These are phyloP conservation scores for Lacerta viridis DNA, from an alignment of 2,797 vertebrate genomes.

Conservation along the genomic window DNA sequence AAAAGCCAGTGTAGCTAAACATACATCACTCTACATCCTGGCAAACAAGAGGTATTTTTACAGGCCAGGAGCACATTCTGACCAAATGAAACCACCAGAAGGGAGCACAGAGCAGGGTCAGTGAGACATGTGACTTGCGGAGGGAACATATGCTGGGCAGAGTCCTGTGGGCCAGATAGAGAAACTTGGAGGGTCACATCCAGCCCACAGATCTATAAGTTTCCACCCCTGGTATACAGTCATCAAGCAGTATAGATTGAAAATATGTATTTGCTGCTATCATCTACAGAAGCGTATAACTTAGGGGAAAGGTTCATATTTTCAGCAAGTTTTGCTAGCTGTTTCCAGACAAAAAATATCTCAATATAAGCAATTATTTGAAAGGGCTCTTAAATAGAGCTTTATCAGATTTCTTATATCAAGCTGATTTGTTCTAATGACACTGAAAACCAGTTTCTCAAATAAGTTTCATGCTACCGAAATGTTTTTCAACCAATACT, in stretches of 20 bases:
- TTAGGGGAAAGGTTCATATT: background rate
- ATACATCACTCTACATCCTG: too few relatives aligned
- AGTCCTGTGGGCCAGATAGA: too few relatives aligned
- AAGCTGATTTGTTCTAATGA: slow-evolving; percentile 44
- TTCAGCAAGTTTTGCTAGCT: background rate
- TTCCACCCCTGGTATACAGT: background rate
- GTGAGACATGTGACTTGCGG: too few relatives aligned
- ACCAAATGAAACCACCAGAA: too few relatives aligned
- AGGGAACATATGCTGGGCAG: too few relatives aligned
- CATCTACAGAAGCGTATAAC: background rate
- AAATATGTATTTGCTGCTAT: too few relatives aligned
- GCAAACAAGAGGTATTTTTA: too few relatives aligned
- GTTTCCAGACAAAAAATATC: background rate
- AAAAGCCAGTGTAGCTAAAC: too few relatives aligned
- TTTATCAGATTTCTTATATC: slow-evolving; percentile 42
- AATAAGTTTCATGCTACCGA: slow-evolving; percentile 45
- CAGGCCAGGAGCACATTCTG: too few relatives aligned
- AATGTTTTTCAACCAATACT: slow-evolving; percentile 52
- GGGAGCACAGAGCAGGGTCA: too few relatives aligned
- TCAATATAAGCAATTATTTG: slow-evolving; percentile 35
- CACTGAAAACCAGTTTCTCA: slow-evolving; percentile 49
- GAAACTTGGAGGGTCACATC: too few relatives aligned
- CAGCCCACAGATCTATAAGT: too few relatives aligned
- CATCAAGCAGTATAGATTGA: background rate
- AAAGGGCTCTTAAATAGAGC: slow-evolving; percentile 25